Conservation (phyloP, 1,140 invertebrate genomes). For the Conopomorpha cramerella region DNA sequence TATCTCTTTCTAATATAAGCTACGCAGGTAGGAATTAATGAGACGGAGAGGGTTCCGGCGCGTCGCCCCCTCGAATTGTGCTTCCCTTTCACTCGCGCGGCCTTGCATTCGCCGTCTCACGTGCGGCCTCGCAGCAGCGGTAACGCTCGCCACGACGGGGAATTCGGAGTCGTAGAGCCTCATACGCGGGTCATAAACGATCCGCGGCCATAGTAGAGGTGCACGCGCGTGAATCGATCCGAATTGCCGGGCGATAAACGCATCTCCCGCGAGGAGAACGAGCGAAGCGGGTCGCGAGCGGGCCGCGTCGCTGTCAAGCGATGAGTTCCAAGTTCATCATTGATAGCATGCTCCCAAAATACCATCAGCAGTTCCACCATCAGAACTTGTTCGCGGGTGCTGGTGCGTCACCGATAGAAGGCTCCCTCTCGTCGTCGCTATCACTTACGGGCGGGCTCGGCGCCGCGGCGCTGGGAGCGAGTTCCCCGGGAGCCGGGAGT, state of each 20-base stretch:
- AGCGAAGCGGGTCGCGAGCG: too few species aligned
- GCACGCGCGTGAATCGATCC: slow-evolving; percentile 58
- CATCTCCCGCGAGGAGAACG: slow-evolving; percentile 55
- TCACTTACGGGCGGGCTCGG: slow-evolving; percentile 68
- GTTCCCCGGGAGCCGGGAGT: slow-evolving; percentile 60
- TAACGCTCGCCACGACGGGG: slow-evolving; percentile 53
- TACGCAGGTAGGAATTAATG: slow-evolving; percentile 53
- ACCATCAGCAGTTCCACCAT: slow-evolving; percentile 67
- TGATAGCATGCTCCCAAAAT: slow-evolving; percentile 96
- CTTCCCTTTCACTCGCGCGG: slow-evolving; percentile 36
- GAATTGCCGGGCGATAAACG: slow-evolving; percentile 53
- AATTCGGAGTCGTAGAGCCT: slow-evolving; percentile 58
- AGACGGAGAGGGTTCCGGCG: slow-evolving; percentile 48
- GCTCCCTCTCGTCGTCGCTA: slow-evolving; percentile 68
- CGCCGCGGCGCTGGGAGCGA: slow-evolving; percentile 46
- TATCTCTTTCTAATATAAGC: slow-evolving; percentile 58
- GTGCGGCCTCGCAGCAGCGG: slow-evolving; percentile 45
- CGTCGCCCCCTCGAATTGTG: slow-evolving; percentile 13
- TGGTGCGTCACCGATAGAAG: slow-evolving; percentile 48
- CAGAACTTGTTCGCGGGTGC: slow-evolving; percentile 62
- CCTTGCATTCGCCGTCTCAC: slow-evolving; percentile 32
- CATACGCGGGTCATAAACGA: slow-evolving; percentile 60
- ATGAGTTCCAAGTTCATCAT: slow-evolving; percentile 97
- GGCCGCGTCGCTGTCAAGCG: slow-evolving; percentile 63
- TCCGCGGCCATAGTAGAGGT: slow-evolving; percentile 59